Evolutionary conservation across 2,888 invertebrate species (phyloP), one percentile per base, ranked within the genome.

Genomic region (Acrobasis suavella): DNA sequence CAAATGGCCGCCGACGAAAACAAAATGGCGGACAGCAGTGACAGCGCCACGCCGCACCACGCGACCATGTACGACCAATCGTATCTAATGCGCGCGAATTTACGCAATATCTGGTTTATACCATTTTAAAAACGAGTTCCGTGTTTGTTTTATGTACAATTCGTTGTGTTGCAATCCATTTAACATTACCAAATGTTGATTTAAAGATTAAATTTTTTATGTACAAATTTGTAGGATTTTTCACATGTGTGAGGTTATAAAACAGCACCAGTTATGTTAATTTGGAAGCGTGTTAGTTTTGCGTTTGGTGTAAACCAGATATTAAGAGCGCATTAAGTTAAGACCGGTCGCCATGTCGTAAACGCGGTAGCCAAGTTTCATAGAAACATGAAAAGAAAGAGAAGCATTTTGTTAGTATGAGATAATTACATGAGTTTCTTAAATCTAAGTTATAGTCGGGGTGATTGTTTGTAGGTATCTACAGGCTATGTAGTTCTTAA

Each of bases 61-160:
- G 98, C 97, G 86, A 98, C 95, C 94, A 98, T 96, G 94, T 98
- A 98, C 80, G 98, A 98, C 98, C 98, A 98, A 92, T 98, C 98
- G 93, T 98, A 98, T 93, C 95, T 95, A 83, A 96, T 94, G 93
- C 96, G 95, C 76, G 96, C 95, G 92, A 96, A 96, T 87, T 97
- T 96, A 92, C 96, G 95, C 87, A 97, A 95, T 90, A 96, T 96
- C 97, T 97, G 94, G 88, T 92, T 91, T 90, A 85, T 82, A 81
- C 85, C 86, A 75, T 68, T 65, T 69, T 65, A 50, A 54, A 50
- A 22, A 38, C 37, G 37, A 52, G 50, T 51, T 61, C 62, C 10
- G 50, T 46, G 46, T 46, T 46, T 62, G 39, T 50, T 55, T 17
- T 50, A 32, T 58, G 38, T 32, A 59, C 38, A 50, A 60, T 59